These are phyloP conservation scores for Lepisosteus oculatus DNA, from an alignment of 2,113 vertebrate genomes.

Conservation along the genomic window DNA sequence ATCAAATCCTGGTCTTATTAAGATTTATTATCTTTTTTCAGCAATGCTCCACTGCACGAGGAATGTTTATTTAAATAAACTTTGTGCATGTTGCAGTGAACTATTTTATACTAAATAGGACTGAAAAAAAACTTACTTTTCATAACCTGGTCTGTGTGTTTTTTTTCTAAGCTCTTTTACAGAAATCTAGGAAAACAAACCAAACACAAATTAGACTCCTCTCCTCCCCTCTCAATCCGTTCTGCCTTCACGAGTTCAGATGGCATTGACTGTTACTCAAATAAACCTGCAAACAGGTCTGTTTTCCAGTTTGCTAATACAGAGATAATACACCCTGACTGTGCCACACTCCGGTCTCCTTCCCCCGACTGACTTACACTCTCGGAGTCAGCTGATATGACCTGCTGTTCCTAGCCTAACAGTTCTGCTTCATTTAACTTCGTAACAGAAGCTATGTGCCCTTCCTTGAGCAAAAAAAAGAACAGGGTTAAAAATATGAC, in stretches of 20 bases:
- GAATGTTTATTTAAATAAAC: too few relatives aligned
- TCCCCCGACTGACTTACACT: neutral
- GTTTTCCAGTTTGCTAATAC: neutral
- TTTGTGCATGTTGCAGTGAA: too few relatives aligned
- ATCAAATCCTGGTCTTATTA: too few relatives aligned
- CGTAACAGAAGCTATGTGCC: conserved; percentile 16
- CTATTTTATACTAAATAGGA: too few relatives aligned
- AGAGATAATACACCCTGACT: neutral
- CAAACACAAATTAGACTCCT: neutral
- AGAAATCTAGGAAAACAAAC: neutral
- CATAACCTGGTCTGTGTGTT: too few relatives aligned
- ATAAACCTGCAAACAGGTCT: neutral
- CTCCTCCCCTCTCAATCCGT: neutral
- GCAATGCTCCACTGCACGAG: too few relatives aligned
- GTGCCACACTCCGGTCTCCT: neutral
- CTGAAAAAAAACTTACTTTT: too few relatives aligned
- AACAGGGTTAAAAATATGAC: conserved; percentile 1
- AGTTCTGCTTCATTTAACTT: conserved; percentile 23
- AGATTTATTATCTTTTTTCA: too few relatives aligned
- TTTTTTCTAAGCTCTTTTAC: neutral
- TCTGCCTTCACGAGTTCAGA: neutral
- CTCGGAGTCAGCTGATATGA: neutral
- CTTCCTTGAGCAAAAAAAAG: conserved; percentile 10
- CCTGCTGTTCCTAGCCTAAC: conserved; percentile 8
- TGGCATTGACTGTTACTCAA: conserved; percentile 8